These are phyloP conservation scores for Sarcoramphus papa DNA, from an alignment of 2,797 vertebrate species.

Conservation along the genomic window DNA sequence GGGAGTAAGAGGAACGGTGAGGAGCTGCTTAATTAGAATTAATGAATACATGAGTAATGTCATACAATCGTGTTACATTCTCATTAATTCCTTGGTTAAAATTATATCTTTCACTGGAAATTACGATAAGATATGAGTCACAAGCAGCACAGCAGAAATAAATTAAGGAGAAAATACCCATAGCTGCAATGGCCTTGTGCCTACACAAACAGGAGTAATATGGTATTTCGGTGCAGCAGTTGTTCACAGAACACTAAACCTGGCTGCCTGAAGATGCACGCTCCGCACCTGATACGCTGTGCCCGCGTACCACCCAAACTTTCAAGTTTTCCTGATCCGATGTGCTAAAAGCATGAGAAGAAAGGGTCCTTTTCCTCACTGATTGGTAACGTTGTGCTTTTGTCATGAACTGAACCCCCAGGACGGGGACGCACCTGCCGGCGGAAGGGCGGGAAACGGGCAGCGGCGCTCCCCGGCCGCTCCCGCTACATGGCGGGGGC, in stretches of 20 bases:
- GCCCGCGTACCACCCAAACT: rapidly evolving
- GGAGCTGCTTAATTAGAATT: not conserved
- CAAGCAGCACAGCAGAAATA: not conserved
- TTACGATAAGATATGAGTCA: not conserved
- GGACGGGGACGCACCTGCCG: not conserved
- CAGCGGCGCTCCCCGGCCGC: not conserved
- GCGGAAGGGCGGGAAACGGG: too few relatives aligned
- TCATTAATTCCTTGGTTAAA: not conserved
- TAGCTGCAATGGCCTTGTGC: not conserved
- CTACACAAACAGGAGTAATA: rapidly evolving
- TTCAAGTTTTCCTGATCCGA: too few relatives aligned
- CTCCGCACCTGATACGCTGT: rapidly evolving
- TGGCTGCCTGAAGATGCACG: rapidly evolving
- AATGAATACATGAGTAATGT: not conserved
- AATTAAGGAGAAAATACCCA: not conserved
- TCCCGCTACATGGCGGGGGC: too few relatives aligned
- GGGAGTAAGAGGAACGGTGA: not conserved
- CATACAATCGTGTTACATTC: not conserved
- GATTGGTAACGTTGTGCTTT: rapidly evolving
- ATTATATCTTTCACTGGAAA: not conserved
- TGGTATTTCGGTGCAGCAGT: rapidly evolving
- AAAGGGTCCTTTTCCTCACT: rapidly evolving
- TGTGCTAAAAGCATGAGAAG: rapidly evolving
- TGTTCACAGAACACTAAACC: rapidly evolving
- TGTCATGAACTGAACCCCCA: rapidly evolving